Conservation (phyloP, 2,113 vertebrate species). For the Sinocyclocheilus anshuiensis region DNA sequence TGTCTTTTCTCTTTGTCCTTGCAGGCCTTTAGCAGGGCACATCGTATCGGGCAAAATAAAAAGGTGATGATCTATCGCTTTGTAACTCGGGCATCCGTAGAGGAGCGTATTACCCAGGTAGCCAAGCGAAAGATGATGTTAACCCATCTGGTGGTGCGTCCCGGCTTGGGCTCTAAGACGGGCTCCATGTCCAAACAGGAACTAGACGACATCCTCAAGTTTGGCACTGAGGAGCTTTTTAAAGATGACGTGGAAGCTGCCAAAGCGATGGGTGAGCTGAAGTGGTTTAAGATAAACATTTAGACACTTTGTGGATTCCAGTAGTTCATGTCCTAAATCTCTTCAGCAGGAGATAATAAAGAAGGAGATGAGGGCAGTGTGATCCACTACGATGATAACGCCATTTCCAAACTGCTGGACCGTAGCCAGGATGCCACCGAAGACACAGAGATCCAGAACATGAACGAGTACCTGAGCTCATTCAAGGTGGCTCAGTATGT, state of each 20-base stretch:
- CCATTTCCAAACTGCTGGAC: slow-evolving; percentile 95
- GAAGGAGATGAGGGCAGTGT: slow-evolving; percentile 94
- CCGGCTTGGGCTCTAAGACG: slow-evolving; percentile 94
- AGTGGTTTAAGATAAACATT: background rate
- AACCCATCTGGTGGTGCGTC: slow-evolving; percentile 94
- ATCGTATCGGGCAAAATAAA: slow-evolving; percentile 95
- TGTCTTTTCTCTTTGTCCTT: background rate
- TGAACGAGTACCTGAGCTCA: slow-evolving; percentile 99
- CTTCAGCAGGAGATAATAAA: slow-evolving; percentile 86
- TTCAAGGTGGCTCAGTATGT: slow-evolving; percentile 99
- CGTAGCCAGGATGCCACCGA: slow-evolving; percentile 93
- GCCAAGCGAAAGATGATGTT: slow-evolving; percentile 99
- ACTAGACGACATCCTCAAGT: slow-evolving; percentile 97
- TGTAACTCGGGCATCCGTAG: slow-evolving; percentile 92
- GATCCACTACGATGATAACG: slow-evolving; percentile 94
- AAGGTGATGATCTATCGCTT: slow-evolving; percentile 99
- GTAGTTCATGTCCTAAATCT: background rate
- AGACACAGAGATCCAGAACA: slow-evolving; percentile 96
- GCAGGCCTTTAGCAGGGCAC: slow-evolving; percentile 96
- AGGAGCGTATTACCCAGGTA: slow-evolving; percentile 98
- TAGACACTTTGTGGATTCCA: background rate
- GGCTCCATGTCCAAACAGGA: slow-evolving; percentile 99
- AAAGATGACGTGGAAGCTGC: slow-evolving; percentile 95
- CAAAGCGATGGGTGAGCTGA: slow-evolving; percentile 60
- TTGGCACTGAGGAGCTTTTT: slow-evolving; percentile 96